Base-by-base conservation (phyloP, 2,797 vertebrate species). In the Enteromius fasciolatus region DNA sequence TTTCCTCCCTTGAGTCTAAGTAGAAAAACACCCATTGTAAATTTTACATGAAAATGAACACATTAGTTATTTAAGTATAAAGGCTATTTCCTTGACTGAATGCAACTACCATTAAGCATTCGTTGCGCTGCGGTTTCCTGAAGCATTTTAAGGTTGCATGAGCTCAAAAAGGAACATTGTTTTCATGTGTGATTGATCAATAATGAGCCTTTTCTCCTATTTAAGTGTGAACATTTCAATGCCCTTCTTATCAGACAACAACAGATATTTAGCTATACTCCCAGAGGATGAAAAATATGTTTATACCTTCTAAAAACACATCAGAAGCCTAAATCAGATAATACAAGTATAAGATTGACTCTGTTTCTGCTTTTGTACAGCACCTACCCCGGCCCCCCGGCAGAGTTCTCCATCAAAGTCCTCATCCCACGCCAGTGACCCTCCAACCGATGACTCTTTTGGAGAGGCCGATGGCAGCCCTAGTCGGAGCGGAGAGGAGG, bases 321-420 rank as follows among this genome's bases (percentile, higher is more conserved):
- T 82, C 50, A 68, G 64, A 76, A 9, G 17, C 76, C 31, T 77
- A 28, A 82, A 84, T 83, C 79, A 57, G 76, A 63, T 80, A 68
- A 83, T 79, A 86, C 61, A 78, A 78, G 52, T 66, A 12, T 78
- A 59, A 36, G 78, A 78, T 73, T 78, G 41, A 70, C 59, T 66
- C 59, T 69, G 82, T 73, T 82, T 82, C 67, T 44, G 8, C 20
- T 48, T 78, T 7, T 64, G 20, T 83, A 48, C 92, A 99, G 98
- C 98, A 83, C 98, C 98, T 87, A 99, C 97, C 72, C 97, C 98
- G 33, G 97, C 97, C 84, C 98, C 97, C 78, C 94, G 96, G 90
- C 96, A 97, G 94, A 96, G 97, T 90, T 97, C 97, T 86, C 97
- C 97, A 63, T 98, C 97, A 63, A 99, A 98, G 93, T 99, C 97